These are phyloP conservation scores for Serripes groenlandicus DNA, from an alignment of 2,888 invertebrate genomes.

Conservation along the genomic window DNA sequence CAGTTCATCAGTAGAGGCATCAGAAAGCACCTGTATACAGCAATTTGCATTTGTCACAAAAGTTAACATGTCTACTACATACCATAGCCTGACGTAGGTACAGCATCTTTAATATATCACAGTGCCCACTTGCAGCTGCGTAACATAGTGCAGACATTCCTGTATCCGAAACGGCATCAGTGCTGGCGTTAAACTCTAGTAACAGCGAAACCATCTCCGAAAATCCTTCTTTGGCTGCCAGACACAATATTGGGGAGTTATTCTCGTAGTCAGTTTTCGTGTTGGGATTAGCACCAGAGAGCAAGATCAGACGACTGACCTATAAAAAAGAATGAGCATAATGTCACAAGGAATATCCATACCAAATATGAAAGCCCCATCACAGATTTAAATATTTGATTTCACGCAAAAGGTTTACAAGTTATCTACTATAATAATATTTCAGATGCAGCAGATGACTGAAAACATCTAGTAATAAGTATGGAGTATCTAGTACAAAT, in stretches of 20 bases:
- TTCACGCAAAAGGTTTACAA: too few species aligned
- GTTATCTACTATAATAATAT: too few species aligned
- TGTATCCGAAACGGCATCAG: conserved; percentile 94
- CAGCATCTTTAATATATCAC: conserved; percentile 91
- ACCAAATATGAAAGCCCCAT: too few species aligned
- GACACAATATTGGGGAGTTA: conserved; percentile 91
- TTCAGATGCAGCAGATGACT: too few species aligned
- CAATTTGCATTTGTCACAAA: too few species aligned
- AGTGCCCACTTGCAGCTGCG: conserved; percentile 95
- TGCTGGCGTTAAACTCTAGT: conserved; percentile 96
- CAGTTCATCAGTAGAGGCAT: too few species aligned
- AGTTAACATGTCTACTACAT: too few species aligned
- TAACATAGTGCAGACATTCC: conserved; percentile 95
- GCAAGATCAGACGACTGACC: conserved; percentile 95
- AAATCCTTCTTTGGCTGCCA: conserved; percentile 97
- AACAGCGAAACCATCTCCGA: conserved; percentile 95
- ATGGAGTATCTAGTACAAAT: too few species aligned
- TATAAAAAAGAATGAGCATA: conserved; percentile 71
- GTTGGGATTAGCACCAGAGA: conserved; percentile 96
- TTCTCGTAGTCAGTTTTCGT: conserved; percentile 90
- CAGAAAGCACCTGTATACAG: too few species aligned
- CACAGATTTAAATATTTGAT: too few species aligned
- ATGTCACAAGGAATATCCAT: neutral
- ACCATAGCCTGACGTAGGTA: conserved; percentile 87
- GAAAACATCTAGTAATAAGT: too few species aligned